phyloP scores from a whole-genome alignment of 64 coral and sea anemone species.

The Astreopora myriophthalma region DNA sequence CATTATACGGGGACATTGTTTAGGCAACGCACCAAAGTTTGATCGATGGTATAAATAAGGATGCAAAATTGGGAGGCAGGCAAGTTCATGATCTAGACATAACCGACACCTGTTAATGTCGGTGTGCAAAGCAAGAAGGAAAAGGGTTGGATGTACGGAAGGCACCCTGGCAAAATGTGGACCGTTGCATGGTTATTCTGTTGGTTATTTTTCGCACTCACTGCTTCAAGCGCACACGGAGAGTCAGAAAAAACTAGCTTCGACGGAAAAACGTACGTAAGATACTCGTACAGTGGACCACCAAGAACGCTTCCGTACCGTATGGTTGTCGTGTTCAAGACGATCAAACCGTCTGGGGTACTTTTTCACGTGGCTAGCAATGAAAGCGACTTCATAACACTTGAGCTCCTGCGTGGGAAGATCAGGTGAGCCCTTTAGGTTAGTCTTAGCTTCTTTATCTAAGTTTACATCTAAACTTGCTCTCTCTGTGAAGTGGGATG shows the following conservation, averaged over 20 bases:
- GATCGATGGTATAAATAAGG: constrained; percentile 50
- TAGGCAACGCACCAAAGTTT: neutral
- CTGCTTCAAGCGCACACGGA: neutral
- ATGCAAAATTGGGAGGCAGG: constrained; percentile 7
- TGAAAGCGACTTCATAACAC: constrained; percentile 82
- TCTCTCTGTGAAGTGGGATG: constrained; percentile 42
- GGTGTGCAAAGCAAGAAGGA: constrained; percentile 12
- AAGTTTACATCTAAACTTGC: constrained; percentile 52
- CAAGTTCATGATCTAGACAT: constrained; percentile 24
- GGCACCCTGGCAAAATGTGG: constrained; percentile 25
- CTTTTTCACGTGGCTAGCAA: constrained; percentile 76
- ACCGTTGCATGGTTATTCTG: neutral
- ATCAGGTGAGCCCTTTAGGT: constrained; percentile 77
- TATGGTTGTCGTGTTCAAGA: constrained; percentile 78
- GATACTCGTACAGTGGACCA: constrained; percentile 49
- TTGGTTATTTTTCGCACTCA: constrained; percentile 4
- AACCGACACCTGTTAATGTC: constrained; percentile 33
- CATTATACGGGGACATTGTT: constrained; percentile 18
- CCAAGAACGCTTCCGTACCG: constrained; percentile 34
- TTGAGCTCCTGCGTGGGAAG: constrained; percentile 91
- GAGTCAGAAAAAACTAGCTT: constrained; percentile 45
- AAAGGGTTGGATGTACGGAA: neutral
- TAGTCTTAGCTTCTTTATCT: constrained; percentile 48
- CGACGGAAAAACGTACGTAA: constrained; percentile 77
- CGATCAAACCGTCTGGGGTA: constrained; percentile 80